Conservation (phyloP, 2,888 invertebrate genomes). For the Dicranocentrus wangi region DNA sequence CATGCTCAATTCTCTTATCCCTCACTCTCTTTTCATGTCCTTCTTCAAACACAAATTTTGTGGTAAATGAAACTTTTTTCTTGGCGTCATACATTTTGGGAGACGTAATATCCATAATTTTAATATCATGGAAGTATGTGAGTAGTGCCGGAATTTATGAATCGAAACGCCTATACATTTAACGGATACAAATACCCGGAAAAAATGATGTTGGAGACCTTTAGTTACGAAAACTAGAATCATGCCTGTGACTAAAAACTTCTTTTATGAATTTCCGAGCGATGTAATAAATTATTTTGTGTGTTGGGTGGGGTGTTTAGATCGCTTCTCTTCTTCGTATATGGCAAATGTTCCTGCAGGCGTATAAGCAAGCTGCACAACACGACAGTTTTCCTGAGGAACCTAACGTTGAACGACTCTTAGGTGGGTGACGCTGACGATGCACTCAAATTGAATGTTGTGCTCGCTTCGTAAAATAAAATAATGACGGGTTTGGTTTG, state of each 20-base stretch:
- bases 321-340: not conserved
- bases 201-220: not conserved
- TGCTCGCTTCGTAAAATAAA: too few species aligned
- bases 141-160: slow-evolving; percentile 21
- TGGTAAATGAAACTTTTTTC: not conserved
- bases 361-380: too few species aligned
- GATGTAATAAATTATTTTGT: slow-evolving; percentile 12
- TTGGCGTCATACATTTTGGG: not conserved
- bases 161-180: slow-evolving; percentile 2
- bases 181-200: slow-evolving; percentile 13
- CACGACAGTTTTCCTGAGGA: too few species aligned
- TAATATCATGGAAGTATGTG: slow-evolving; percentile 1
- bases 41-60: too few species aligned
- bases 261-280: not conserved
- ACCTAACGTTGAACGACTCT: too few species aligned
- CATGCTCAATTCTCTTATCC: too few species aligned
- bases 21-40: not conserved
- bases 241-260: slow-evolving; percentile 22
- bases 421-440: too few species aligned
- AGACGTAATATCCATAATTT: slow-evolving; percentile 24
- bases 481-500: too few species aligned
- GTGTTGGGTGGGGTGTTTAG: not conserved
- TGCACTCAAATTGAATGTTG: too few species aligned
- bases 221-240: not conserved
- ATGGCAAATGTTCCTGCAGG: too few species aligned